A percentile compares a stretch with the other conserved stretches of the same genome.
These are phyloP conservation scores for Didymodactylos carnosus DNA, from an alignment of 2,888 invertebrate genomes.

Conservation along the genomic window DNA sequence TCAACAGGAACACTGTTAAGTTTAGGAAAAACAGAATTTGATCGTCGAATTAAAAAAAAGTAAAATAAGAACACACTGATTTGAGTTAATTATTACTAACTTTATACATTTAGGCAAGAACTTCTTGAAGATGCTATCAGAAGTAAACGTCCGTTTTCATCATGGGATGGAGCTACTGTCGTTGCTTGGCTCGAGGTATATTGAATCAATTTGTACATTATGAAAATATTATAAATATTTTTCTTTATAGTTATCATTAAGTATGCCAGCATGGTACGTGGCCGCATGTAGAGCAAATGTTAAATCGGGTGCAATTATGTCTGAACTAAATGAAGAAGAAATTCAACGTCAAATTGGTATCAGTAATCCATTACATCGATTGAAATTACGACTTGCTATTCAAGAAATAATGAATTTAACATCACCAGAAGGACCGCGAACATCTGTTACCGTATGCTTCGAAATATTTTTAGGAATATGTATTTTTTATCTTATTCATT, in stretches of 20 bases:
- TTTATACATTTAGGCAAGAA: conserved; percentile 60
- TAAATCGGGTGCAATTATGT: conserved; percentile 98
- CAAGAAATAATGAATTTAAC: conserved; percentile 93
- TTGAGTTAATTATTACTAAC: neutral
- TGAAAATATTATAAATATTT: neutral
- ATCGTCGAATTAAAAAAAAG: conserved; percentile 71
- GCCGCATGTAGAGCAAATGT: conserved; percentile 97
- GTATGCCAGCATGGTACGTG: conserved; percentile 97
- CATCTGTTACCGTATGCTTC: conserved; percentile 52
- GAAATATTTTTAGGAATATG: no score
- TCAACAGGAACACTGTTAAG: conserved; percentile 15
- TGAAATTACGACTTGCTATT: conserved; percentile 86
- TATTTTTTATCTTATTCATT: neutral
- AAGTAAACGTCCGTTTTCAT: conserved; percentile 89
- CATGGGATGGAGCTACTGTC: conserved; percentile 99
- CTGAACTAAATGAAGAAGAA: conserved; percentile 92
- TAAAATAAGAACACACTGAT: conserved; percentile 28
- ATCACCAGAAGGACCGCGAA: conserved; percentile 88
- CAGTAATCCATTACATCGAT: conserved; percentile 59
- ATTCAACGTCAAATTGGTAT: conserved; percentile 93
- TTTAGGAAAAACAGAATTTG: conserved; percentile 41
- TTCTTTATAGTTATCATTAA: conserved; percentile 61
- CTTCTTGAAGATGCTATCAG: conserved; percentile 95
- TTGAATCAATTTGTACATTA: conserved; percentile 17
- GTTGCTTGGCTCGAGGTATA: conserved; percentile 84